Base-by-base conservation (phyloP, 2,888 invertebrate genomes). In the Idaea biselata region DNA sequence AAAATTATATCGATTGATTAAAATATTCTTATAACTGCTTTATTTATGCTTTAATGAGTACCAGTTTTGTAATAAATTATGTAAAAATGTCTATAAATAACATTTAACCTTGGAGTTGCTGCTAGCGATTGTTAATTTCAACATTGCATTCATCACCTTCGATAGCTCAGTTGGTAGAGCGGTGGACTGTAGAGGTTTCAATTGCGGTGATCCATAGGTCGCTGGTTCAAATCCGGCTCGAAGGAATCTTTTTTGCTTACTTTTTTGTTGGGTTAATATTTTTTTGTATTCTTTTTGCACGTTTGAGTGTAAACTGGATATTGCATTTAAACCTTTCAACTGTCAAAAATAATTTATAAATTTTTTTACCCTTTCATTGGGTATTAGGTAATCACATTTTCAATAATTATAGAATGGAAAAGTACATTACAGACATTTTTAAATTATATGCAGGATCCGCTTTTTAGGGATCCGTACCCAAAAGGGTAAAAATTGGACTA, bases 151-250 rank as follows among this genome's bases (percentile, higher is more conserved):
- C 0, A 0, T 4, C 67, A 73, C 93, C 93, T 93, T 93, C 93
- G 93, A 93, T 93, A 93, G 93, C 92, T 93, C 93, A 93, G 92
- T 93, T 93, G 92, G 93, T 93, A 92, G 93, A 93, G 92, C 93
- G 93, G 93, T 93, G 93, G 92, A 92, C 92, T 92, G 92, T 93
- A 92, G 92, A 67, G 73, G 65, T 16, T 32, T 6, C 55, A 0
- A 16, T 11, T 0, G 1, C 18, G 63, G 76, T 14, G 65, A 94
- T 93, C 93, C 93, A 93, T 94, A 94, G 94, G 93, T 93, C 93
- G 91, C 93, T 93, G 93, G 93, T 93, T 93, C 93, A 93, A 93
- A 93, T 93, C 93, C 93, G 93, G 93, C 92, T 93, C 93, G 93
- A 93, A 93, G 93, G 93, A 93, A 57, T 74, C 33, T 69, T 66